Percentiles rank a stretch among this genome's conserved stretches.
Evolutionary conservation across 1,140 invertebrate species (phyloP).

Genomic region (Bombyx mandarina): DNA sequence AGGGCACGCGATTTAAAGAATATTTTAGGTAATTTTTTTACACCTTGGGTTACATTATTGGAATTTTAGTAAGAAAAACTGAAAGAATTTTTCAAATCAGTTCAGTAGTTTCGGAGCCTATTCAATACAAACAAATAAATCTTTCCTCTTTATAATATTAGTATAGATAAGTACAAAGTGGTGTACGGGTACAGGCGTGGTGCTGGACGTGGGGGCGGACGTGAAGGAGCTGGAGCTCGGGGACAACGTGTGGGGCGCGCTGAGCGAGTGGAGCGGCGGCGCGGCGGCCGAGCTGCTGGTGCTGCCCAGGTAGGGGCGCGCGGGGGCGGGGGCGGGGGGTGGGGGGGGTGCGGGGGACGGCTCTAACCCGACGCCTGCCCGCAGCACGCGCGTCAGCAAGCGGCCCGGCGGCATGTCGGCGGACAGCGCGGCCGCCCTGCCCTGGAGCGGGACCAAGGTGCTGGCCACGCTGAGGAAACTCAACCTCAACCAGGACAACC

Average conservation of each 20-base stretch:
- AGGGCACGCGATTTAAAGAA: too few species aligned
- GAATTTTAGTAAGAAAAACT: too few species aligned
- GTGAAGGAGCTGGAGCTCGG: constrained; percentile 46
- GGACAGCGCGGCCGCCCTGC: constrained; percentile 48
- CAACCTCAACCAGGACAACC: constrained; percentile 23
- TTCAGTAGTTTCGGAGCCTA: too few species aligned
- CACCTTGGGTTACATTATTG: too few species aligned
- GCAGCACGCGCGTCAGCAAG: constrained; percentile 49
- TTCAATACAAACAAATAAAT: too few species aligned
- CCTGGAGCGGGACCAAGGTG: constrained; percentile 42
- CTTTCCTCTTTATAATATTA: too few species aligned
- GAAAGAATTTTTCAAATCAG: too few species aligned
- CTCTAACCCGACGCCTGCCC: not conserved
- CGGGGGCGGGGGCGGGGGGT: not conserved
- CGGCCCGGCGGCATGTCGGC: constrained; percentile 38
- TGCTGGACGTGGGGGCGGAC: constrained; percentile 43
- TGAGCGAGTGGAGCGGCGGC: constrained; percentile 61
- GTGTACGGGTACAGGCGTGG: constrained; percentile 29
- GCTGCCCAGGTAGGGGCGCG: constrained; percentile 34
- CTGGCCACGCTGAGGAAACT: constrained; percentile 31
- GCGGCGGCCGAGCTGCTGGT: constrained; percentile 51
- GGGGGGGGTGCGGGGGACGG: not conserved
- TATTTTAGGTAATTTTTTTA: too few species aligned
- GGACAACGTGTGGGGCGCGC: constrained; percentile 60
- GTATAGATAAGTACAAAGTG: too few species aligned